Evolutionary conservation across 2,888 invertebrate genomes (phyloP), one percentile per base, ranked within the genome.

Genomic region (Liodrosophila aerea): DNA sequence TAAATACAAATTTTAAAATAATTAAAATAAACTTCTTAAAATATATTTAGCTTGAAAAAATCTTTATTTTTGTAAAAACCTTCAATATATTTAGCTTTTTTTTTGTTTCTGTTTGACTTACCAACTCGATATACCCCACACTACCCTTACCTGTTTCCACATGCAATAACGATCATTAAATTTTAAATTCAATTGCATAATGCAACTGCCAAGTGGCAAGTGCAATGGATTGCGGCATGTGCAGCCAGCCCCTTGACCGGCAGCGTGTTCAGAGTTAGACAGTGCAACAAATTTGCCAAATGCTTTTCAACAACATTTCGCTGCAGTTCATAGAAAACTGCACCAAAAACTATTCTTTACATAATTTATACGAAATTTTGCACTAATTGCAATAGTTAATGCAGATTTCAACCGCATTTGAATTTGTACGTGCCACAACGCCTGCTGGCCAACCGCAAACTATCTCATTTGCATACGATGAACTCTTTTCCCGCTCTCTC

Each of bases 381-480:
- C 64, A 84, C 81, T 81, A 81, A 81, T 81, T 81, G 81, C 86
- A 74, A 84, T 84, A 86, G 86, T 86, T 81, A 86, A 81, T 81
- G 85, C 81, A 81, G 81, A 81, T 86, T 86, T 84, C 65, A 66
- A 81, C 84, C 81, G 61, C 85, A 86, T 86, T 76, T 65, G 72
- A 80, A 76, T 80, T 62, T 77, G 72, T 66, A 72, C 84, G 84
- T 72, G 76, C 65, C 62, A 33, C 54, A 41, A 29, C 74, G 67
- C 56, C 50, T 47, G 56, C 61, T 39, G 37, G 49, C 41, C 46
- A 60, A 56, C 68, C 85, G 56, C 85, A 78, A 78, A 78, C 68
- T 78, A 85, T 85, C 85, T 85, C 83, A 85, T 78, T 78, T 78
- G 68, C 78, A 78, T 85, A 71, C 61, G 64, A 49, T 52, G 49